A percentile compares a stretch with the other conserved stretches of the same genome.
Evolutionary conservation across 2,888 invertebrate genomes (phyloP).

Genomic region (Tachina lurida): DNA sequence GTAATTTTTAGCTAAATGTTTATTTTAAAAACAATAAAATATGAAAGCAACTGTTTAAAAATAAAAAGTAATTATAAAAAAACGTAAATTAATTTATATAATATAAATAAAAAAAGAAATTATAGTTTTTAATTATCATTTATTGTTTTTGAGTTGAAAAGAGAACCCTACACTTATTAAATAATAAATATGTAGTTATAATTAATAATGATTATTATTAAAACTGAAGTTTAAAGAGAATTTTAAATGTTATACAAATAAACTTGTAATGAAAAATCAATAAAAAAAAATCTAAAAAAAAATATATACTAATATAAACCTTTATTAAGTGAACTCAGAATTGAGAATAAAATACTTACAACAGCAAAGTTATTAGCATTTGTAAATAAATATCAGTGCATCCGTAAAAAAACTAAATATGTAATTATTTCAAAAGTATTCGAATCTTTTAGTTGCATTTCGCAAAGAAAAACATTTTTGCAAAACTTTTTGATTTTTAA

Average conservation of each 20-base stretch:
- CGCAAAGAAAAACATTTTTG: too few species aligned
- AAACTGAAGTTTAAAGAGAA: slow-evolving; percentile 59
- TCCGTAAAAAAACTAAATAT: too few species aligned
- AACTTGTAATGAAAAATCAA: slow-evolving; percentile 57
- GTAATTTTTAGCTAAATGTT: slow-evolving; percentile 64
- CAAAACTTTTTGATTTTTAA: too few species aligned
- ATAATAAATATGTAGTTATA: slow-evolving; percentile 51
- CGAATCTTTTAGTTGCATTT: too few species aligned
- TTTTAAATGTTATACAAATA: slow-evolving; percentile 64
- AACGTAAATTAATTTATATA: slow-evolving; percentile 67
- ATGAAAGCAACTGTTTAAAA: slow-evolving; percentile 18
- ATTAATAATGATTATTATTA: slow-evolving; percentile 48
- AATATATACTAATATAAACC: slow-evolving; percentile 9
- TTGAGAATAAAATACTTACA: too few species aligned
- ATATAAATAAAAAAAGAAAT: slow-evolving; percentile 43
- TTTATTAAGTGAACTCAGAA: background rate
- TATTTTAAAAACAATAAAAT: slow-evolving; percentile 11
- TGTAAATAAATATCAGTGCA: too few species aligned
- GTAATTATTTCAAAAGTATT: too few species aligned
- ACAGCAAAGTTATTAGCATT: too few species aligned
- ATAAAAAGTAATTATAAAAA: slow-evolving; percentile 28
- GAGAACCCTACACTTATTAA: slow-evolving; percentile 57
- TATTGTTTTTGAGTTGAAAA: slow-evolving; percentile 59
- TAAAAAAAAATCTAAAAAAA: slow-evolving; percentile 53
- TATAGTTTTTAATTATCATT: slow-evolving; percentile 59